Evolutionary conservation across 2,888 invertebrate species (phyloP), one percentile per base, ranked within the genome.

Genomic region (Cosmia trapezina): DNA sequence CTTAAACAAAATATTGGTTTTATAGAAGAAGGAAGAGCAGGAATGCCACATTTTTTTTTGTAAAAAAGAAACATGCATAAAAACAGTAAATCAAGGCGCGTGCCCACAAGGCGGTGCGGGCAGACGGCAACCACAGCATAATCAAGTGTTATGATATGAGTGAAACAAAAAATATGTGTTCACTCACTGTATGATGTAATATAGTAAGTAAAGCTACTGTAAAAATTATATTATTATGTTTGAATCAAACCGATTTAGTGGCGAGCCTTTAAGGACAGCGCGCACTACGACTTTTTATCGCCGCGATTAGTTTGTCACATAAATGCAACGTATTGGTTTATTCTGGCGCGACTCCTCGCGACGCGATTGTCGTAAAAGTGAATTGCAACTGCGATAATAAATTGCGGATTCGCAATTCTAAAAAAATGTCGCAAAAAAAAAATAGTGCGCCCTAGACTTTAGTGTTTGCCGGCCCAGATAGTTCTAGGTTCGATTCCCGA

Each of bases 61-160:
- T 59, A 54, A 68, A 67, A 73, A 70, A 70, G 43, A 66, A 69
- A 73, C 45, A 37, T 51, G 64, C 66, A 67, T 70, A 59, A 57
- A 76, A 54, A 76, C 83, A 64, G 88, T 87, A 86, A 88, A 88
- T 83, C 81, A 83, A 78, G 80, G 81, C 87, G 88, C 83, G 87
- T 86, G 87, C 84, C 81, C 82, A 74, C 71, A 57, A 65, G 59
- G 61, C 72, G 63, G 69, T 73, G 37, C 65, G 69, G 76, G 76
- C 71, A 77, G 78, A 80, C 74, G 65, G 82, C 67, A 51, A 81
- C 73, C 84, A 74, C 73, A 73, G 72, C 70, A 83, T 80, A 70
- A 82, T 80, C 80, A 70, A 81, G 81, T 81, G 86, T 78, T 73
- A 84, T 69, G 76, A 67, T 77, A 81, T 28, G 66, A 81, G 70